A percentile compares a stretch with the other conserved stretches of the same genome.
Conservation (phyloP, 2,888 invertebrate species). For the Bhutanitis thaidina region DNA sequence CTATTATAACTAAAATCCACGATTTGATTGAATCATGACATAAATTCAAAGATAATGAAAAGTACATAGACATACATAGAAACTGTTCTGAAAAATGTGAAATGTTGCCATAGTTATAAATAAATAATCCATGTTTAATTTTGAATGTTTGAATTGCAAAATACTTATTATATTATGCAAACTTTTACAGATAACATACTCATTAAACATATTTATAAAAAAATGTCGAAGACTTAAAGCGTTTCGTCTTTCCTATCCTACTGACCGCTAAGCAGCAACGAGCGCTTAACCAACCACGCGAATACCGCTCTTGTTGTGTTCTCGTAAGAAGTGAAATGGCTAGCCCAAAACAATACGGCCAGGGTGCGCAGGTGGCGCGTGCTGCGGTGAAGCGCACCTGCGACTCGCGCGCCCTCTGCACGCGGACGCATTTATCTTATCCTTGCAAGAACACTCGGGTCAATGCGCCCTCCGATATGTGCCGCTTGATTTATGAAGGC, state of each 20-base stretch:
- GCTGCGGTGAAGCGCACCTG: slow-evolving; percentile 21
- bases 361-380: not conserved
- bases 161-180: too few relatives aligned
- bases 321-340: not conserved
- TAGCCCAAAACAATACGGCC: not conserved
- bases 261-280: not conserved
- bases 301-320: not conserved
- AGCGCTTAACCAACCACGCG: not conserved
- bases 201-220: too few relatives aligned
- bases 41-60: too few relatives aligned
- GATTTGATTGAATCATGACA: too few relatives aligned
- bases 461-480: slow-evolving; percentile 26
- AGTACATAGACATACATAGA: too few relatives aligned
- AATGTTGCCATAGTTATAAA: too few relatives aligned
- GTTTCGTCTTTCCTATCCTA: not conserved
- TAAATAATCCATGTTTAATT: too few relatives aligned
- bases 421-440: slow-evolving; percentile 43
- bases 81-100: too few relatives aligned
- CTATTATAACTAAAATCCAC: too few relatives aligned
- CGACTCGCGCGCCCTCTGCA: slow-evolving; percentile 22
- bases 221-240: too few relatives aligned
- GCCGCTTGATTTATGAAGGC: slow-evolving; percentile 19
- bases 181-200: too few relatives aligned
- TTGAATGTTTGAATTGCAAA: too few relatives aligned
- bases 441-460: slow-evolving; percentile 33